Percentiles rank a stretch among this genome's conserved stretches.
phyloP scores from a whole-genome alignment of 2,888 invertebrate genomes.

The Flexamia atlantica region DNA sequence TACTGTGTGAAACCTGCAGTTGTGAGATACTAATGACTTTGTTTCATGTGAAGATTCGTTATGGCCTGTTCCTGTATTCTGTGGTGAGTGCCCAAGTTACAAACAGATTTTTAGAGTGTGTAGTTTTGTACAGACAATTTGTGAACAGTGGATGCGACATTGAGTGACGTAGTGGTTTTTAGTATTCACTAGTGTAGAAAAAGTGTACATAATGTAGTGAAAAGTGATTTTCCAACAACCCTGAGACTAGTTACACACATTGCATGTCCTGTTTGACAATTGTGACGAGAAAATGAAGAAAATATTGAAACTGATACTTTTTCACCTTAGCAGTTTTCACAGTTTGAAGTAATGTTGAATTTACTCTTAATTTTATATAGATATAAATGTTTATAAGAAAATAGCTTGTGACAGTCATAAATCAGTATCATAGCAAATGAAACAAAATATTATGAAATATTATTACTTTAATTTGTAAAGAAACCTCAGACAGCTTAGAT shows the following conservation, averaged over 20 bases:
- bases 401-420: too few species aligned
- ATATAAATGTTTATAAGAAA: too few species aligned
- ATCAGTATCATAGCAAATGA: too few species aligned
- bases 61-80: constrained; percentile 69
- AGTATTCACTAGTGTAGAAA: constrained; percentile 23
- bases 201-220: constrained; percentile 43
- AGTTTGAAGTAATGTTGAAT: too few species aligned
- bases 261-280: constrained; percentile 6
- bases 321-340: not conserved
- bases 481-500: too few species aligned
- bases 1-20: constrained; percentile 1
- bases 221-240: constrained; percentile 9
- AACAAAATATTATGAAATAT: too few species aligned
- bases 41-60: constrained; percentile 69
- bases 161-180: constrained; percentile 34
- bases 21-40: constrained; percentile 53
- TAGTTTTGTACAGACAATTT: constrained; percentile 45
- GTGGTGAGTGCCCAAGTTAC: constrained; percentile 67
- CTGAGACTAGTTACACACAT: not conserved
- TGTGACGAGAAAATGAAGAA: too few species aligned
- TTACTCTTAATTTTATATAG: too few species aligned
- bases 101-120: constrained; percentile 26
- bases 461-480: too few species aligned
- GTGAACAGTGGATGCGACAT: constrained; percentile 51
- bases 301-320: too few species aligned